Evolutionary conservation across 2,113 vertebrate genomes (phyloP).

Genomic region (Empidonax alnorum): DNA sequence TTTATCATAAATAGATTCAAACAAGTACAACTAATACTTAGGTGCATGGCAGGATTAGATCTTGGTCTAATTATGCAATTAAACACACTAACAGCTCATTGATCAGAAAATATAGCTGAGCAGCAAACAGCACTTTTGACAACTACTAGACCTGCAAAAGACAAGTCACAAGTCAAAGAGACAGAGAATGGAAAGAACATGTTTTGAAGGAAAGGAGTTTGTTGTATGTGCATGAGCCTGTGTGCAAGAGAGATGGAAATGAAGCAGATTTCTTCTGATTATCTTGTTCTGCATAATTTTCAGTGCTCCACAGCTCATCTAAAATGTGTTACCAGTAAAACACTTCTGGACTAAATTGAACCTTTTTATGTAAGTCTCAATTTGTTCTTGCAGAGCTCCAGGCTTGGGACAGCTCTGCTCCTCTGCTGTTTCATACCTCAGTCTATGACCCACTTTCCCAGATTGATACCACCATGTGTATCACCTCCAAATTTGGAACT

Average conservation of each 20-base stretch:
- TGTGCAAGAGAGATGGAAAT: not conserved
- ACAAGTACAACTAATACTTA: not conserved
- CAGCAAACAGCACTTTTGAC: not conserved
- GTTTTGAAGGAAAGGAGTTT: not conserved
- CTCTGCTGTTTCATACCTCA: not conserved
- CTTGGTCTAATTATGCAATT: not conserved
- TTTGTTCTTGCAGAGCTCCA: not conserved
- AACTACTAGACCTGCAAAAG: not conserved
- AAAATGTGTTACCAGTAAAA: slow-evolving; percentile 25
- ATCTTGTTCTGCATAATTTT: not conserved
- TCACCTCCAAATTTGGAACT: not conserved
- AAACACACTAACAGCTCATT: not conserved
- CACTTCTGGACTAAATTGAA: slow-evolving; percentile 19
- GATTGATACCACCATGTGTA: not conserved
- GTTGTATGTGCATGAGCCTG: not conserved
- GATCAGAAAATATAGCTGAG: not conserved
- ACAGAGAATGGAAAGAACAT: not conserved
- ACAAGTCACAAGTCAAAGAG: not conserved
- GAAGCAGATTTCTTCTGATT: not conserved
- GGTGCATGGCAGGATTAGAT: not conserved
- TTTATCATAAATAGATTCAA: not conserved
- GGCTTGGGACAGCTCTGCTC: not conserved
- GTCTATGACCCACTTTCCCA: not conserved
- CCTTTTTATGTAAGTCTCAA: not conserved
- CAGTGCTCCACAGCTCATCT: slow-evolving; percentile 4